Evolutionary conservation across 2,113 vertebrate genomes (phyloP), one percentile per base, ranked within the genome.

Genomic region (Turnix velox): DNA sequence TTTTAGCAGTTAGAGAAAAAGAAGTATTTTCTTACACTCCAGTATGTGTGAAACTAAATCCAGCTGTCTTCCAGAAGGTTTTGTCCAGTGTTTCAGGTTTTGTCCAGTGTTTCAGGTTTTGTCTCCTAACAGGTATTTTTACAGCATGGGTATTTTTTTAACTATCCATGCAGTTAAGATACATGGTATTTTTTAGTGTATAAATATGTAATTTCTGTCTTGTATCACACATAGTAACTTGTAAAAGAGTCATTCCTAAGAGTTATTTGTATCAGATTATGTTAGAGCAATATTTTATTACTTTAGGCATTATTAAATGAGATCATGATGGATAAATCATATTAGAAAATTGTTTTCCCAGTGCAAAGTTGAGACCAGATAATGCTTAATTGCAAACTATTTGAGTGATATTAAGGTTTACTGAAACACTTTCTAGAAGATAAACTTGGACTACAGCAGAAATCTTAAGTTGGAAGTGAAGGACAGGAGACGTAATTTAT

Each of bases 381-480:
- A 57, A 25, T 81, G 40, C 45, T 78, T 87, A 69, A 22, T 84
- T 67, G 40, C 22, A 62, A 88, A n/a, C 30, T 43, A 6, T 51
- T 76, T 81, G 61, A 68, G 49, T 84, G 14, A 4, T 33, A 51
- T n/a, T 57, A 31, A 67, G 31, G 18, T 51, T 80, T 84, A 71
- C 18, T 45, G 84, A 71, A 80, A 80, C 15, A 35, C 52, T 45
- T 43, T 24, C 33, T 61, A 58, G 43, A 43, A 74, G 23, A 24
- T 42, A 48, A 0, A 3, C 31, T 79, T 0, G 0, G 0, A 0
- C 65, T n/a, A 9, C 54, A 28, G 62, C 54, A 74, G 55, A 74
- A 63, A 33, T 78, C 33, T 83, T 49, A 20, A 12, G 14, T 40
- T 77, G 25, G 46, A 81, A n/a, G 25, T 51, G n/a, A 55, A 55